Evolutionary conservation across 2,113 vertebrate genomes (phyloP).

Genomic region (Lepisosteus oculatus): DNA sequence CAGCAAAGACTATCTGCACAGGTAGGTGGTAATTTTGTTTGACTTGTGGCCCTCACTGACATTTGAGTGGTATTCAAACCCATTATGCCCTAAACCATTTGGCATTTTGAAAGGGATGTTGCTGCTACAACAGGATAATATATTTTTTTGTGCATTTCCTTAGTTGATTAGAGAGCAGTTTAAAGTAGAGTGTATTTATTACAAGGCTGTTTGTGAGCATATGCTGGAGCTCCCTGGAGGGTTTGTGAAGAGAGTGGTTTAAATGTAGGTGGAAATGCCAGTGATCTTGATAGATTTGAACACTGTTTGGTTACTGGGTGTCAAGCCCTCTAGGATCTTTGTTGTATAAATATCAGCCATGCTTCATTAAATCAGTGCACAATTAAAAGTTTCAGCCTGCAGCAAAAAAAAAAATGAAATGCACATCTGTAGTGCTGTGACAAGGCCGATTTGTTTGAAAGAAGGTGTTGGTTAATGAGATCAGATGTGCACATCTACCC

Average conservation of each 20-base stretch:
- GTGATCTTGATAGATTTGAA: conserved; percentile 23
- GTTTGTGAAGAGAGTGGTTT: not conserved
- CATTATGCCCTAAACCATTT: conserved; percentile 53
- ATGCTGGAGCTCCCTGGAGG: conserved; percentile 10
- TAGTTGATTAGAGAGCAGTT: conserved; percentile 35
- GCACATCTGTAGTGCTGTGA: conserved; percentile 1
- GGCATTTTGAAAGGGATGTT: conserved; percentile 58
- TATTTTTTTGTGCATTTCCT: conserved; percentile 22
- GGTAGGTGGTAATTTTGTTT: conserved; percentile 62
- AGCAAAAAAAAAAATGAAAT: not conserved
- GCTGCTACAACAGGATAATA: conserved; percentile 26
- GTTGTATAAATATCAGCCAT: conserved; percentile 40
- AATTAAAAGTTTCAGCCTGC: conserved; percentile 40
- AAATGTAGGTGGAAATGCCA: conserved; percentile 22
- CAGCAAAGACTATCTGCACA: conserved; percentile 41
- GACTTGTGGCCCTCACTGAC: conserved; percentile 64
- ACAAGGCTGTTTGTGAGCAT: conserved; percentile 28
- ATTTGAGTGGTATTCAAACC: conserved; percentile 70
- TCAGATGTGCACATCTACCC: not conserved
- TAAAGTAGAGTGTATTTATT: conserved; percentile 27
- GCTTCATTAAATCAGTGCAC: conserved; percentile 52
- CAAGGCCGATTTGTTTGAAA: conserved; percentile 27
- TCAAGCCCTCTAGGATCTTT: conserved; percentile 14
- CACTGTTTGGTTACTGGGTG: conserved; percentile 12
- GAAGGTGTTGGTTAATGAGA: conserved; percentile 13